Conservation (phyloP, 2,113 vertebrate species). For the Austrofundulus limnaeus region DNA sequence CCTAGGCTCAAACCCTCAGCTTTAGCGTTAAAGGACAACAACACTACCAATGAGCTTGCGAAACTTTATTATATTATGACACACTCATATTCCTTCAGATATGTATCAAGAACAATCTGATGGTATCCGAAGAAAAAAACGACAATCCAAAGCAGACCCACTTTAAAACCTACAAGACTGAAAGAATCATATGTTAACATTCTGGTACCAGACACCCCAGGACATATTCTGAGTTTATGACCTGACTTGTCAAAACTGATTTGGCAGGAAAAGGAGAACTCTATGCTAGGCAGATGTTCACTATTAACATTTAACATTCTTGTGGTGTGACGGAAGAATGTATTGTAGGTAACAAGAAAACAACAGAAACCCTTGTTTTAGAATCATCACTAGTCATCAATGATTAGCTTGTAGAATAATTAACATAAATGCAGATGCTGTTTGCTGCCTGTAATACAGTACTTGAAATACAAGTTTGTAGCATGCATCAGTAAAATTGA, state of each 20-base stretch:
- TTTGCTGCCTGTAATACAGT: too few relatives aligned
- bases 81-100: too few relatives aligned
- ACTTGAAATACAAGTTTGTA: too few relatives aligned
- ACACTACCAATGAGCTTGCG: too few relatives aligned
- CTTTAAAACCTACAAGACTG: neutral
- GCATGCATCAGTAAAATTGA: too few relatives aligned
- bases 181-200: neutral
- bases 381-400: too few relatives aligned
- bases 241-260: neutral
- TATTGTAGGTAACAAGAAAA: neutral
- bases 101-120: neutral
- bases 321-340: neutral
- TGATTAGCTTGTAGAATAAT: too few relatives aligned
- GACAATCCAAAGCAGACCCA: neutral
- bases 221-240: neutral
- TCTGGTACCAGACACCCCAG: neutral
- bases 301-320: neutral
- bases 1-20: too few relatives aligned
- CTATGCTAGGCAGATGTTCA: neutral
- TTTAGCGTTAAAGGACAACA: too few relatives aligned
- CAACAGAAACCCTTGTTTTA: neutral
- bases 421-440: too few relatives aligned
- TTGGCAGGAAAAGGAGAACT: neutral
- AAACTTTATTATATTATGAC: too few relatives aligned
- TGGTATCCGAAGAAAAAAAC: neutral